Base-by-base conservation (phyloP, 2,113 vertebrate species). In the Periophthalmus modestus region DNA sequence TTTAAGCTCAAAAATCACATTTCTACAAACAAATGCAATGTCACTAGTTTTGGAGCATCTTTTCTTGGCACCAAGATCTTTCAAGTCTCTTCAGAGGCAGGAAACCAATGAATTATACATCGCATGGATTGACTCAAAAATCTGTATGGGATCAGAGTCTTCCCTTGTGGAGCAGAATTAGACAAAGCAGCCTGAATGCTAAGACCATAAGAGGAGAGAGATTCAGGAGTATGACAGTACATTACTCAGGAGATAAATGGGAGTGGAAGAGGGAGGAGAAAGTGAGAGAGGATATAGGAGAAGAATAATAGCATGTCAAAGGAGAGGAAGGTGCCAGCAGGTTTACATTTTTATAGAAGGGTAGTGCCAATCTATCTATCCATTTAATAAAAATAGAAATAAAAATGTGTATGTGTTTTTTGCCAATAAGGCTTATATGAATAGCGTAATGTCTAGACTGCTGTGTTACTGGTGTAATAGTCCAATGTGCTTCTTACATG, bases 211-310 rank as follows among this genome's bases (percentile, higher is more conserved):
- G 78, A 84, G 63, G 18, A 65, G 57, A 75, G 61, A 76, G 71
- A 79, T 62, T 77, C 75, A 66, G 74, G 69, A 61, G 54, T 83
- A 87, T 86, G 88, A 88, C 85, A 89, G 86, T 74, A 82, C 86
- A 91, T 90, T 90, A 90, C 84, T 89, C 84, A 89, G 68, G 79
- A 87, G 88, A 89, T 83, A 85, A 83, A 90, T 86, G 87, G 82
- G 79, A 87, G 79, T 75, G 79, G 78, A 87, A 68, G 68, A 80
- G 72, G 84, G 74, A 76, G 81, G 79, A 85, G 80, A 89, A 85
- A 62, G 77, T 77, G 83, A 81, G 80, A 82, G 81, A 77, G 74
- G 85, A 75, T 77, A 84, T 82, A 87, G 77, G 75, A 85, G 69
- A 87, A 89, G 80, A 84, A 85, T 85, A 88, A 89, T 89, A 86